Base-by-base conservation (phyloP, 2,113 vertebrate species). In the Clarias macrocephalus region DNA sequence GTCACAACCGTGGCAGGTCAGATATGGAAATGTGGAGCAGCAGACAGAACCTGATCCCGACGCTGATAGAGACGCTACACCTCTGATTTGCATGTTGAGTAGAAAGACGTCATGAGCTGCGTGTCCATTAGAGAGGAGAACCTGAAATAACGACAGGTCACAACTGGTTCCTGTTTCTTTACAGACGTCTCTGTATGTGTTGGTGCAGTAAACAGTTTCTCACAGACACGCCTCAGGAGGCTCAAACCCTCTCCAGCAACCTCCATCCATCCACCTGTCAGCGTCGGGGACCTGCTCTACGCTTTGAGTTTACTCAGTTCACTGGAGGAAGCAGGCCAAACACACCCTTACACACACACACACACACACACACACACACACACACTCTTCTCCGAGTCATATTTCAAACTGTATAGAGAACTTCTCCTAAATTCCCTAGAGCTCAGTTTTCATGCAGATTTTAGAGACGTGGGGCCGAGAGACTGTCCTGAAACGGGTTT, bases 321-420 rank as follows among this genome's bases (percentile, higher is more conserved):
- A 30, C 28, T 13, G 5, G n/a, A 30, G 16, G 2, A 30, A 30
- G 1, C 70, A 73, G 72, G 5, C 3, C 23, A 76, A 25, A 76
- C 73, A 76, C 73, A 52, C 37, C 30, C 70, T 21, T 21, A 12
- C 0, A 70, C 5, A 70, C 68, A 70, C 68, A 54, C 75, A 77
- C 75, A 77, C 75, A 77, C 75, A 77, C 75, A 54, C 73, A 52
- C 72, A 75, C 72, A 23, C 72, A 75, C 37, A 75, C 72, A 75
- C 37, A 48, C 9, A 72, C 28, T 18, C 16, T 6, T 19, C 16
- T 60, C 2, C 3, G 57, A 4, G 57, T 19, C 18, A 5, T 60
- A 60, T 60, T 60, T 60, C 5, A 21, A 60, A 72, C 33, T 12
- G 0, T 13, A 15, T n/a, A 15, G 0, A 28, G n/a, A 63, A 48